phyloP scores from a whole-genome alignment of 1,140 invertebrate species.

The Charaxes varanes region DNA sequence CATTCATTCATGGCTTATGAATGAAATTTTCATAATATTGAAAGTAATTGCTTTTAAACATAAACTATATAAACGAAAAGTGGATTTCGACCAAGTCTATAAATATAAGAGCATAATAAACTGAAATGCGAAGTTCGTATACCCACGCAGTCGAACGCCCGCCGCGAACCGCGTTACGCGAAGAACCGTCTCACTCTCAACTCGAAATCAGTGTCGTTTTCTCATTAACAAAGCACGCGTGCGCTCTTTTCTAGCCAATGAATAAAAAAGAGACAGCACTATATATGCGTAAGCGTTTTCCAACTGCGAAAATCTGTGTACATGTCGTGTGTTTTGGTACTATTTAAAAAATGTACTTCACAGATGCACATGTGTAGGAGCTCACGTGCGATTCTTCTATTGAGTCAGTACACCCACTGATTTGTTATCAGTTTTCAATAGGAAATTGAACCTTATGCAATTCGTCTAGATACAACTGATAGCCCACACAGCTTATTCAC shows the following conservation, averaged over 20 bases:
- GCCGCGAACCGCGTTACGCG: constrained; percentile 31
- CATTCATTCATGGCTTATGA: constrained; percentile 13
- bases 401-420: constrained; percentile 16
- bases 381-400: background rate
- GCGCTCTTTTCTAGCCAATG: constrained; percentile 20
- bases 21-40: constrained; percentile 17
- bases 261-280: constrained; percentile 13
- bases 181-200: constrained; percentile 4
- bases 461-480: no score
- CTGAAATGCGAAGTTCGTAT: constrained; percentile 26
- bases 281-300: constrained; percentile 1
- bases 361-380: background rate
- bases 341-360: constrained; percentile 4
- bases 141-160: constrained; percentile 41
- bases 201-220: constrained; percentile 9
- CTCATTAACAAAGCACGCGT: constrained; percentile 9
- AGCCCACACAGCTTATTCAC: constrained; percentile 7
- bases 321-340: background rate
- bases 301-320: constrained; percentile 2
- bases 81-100: constrained; percentile 45
- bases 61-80: constrained; percentile 21
- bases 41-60: constrained; percentile 20
- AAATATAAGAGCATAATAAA: constrained; percentile 60
- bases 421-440: background rate
- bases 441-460: background rate